Evolutionary conservation across 2,113 vertebrate genomes (phyloP).

Genomic region (Aegithalos caudatus): DNA sequence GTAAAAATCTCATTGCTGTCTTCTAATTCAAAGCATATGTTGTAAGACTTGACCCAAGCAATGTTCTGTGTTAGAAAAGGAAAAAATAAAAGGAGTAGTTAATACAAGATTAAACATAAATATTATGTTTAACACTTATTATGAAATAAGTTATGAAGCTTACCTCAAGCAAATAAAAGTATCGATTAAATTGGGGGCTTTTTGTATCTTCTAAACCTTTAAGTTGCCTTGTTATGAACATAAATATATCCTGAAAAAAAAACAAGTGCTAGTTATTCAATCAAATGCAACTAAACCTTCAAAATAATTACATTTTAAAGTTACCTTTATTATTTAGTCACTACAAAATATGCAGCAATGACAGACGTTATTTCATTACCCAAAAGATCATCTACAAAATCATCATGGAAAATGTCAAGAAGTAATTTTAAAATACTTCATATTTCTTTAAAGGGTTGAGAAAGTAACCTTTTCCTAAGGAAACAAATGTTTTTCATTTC

Average conservation of each 20-base stretch:
- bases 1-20: conserved; percentile 99
- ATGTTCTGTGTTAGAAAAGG: conserved; percentile 83
- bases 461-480: background rate
- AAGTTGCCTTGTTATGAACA: conserved; percentile 98
- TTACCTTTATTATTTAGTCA: background rate
- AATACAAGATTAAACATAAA: background rate
- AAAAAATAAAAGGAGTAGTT: background rate
- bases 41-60: conserved; percentile 99
- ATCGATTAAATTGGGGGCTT: conserved; percentile 98
- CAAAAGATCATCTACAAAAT: background rate
- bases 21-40: conserved; percentile 99
- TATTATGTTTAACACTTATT: background rate
- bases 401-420: background rate
- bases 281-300: background rate
- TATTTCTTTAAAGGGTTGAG: background rate
- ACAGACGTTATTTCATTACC: background rate
- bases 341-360: background rate
- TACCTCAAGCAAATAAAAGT: conserved; percentile 99
- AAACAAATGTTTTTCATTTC: background rate
- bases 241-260: conserved; percentile 93
- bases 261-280: conserved; percentile 22
- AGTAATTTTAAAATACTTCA: background rate
- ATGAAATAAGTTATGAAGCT: background rate
- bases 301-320: background rate
- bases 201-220: conserved; percentile 98